Percentiles rank a stretch among this genome's conserved stretches.
Evolutionary conservation across 2,888 invertebrate species (phyloP).

Genomic region (Brachypalpus laphriformis): DNA sequence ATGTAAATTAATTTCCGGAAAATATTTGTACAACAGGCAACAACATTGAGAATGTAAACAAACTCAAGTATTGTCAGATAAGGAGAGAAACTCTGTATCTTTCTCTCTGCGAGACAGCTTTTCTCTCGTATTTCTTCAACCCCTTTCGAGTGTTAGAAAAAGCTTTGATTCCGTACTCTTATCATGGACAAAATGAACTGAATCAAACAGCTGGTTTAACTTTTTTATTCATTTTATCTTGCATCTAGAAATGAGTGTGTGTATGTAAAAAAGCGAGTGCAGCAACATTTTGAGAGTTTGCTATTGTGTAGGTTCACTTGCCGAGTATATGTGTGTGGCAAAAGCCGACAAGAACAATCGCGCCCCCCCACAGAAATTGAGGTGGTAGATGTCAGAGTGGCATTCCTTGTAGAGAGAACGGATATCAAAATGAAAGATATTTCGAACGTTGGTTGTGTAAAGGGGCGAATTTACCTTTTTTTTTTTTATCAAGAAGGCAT

Average conservation of each 20-base stretch:
- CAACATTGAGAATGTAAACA: constrained; percentile 43
- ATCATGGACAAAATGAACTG: background rate
- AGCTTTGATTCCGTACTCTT: constrained; percentile 11
- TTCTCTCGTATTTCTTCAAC: background rate
- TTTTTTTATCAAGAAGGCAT: background rate
- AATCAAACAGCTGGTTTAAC: constrained; percentile 43
- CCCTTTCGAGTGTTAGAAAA: background rate
- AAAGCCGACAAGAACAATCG: background rate
- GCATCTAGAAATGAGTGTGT: background rate
- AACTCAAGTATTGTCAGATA: constrained; percentile 36
- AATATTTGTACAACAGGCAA: background rate
- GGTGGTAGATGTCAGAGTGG: constrained; percentile 7
- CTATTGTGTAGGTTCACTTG: background rate
- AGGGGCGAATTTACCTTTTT: constrained; percentile 27
- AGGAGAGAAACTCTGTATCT: background rate
- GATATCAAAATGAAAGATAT: constrained; percentile 24
- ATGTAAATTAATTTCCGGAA: constrained; percentile 30
- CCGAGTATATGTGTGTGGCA: background rate
- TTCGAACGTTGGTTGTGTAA: background rate
- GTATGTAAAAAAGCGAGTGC: too few relatives aligned
- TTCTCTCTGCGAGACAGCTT: constrained; percentile 2
- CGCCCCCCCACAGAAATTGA: background rate
- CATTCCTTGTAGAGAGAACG: background rate
- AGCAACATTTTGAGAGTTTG: background rate
- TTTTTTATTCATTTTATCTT: background rate